Base-by-base conservation (phyloP, 2,888 invertebrate genomes). In the Aquatica leii region DNA sequence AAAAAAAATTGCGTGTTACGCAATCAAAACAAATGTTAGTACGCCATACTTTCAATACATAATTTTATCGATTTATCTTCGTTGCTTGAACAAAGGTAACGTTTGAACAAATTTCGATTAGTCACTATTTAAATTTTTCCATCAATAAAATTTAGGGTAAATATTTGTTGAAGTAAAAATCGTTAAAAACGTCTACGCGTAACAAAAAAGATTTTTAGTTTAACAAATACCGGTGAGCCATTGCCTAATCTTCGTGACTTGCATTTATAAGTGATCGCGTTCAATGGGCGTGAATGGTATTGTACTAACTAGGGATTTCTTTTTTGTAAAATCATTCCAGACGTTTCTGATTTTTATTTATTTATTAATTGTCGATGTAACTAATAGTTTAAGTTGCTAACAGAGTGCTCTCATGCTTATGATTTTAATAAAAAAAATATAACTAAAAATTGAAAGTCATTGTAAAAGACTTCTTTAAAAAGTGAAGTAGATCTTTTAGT, bases 241-340 rank as follows among this genome's bases (percentile, higher is more conserved):
- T 55, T 64, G 49, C 56, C 56, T 55, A 59, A 64, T 64, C 64
- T 64, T 55, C 59, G 56, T 64, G 64, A 64, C 64, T 64, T 64
- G 64, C 64, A 60, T 60, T 56, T 63, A 56, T 56, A 59, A 52
- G 34, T 64, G 59, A 59, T 50, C 55, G 56, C 64, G 59, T 63
- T 63, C 59, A 60, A 60, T 64, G 64, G 64, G 64, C 64, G 64
- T 64, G 64, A 64, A 60, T 60, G 48, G 56, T 59, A 58, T 53
- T 59, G 59, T 59, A 59, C 48, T 59, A 54, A 59, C 50, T 49
- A 63, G 61, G 56, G 60, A 24, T 41, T 20, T 43, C 21, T 58
- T 52, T 64, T 60, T 57, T 64, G 64, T 56, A 40, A 50, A 59
- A 46, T 64, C 64, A 64, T 64, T 53, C 55, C 37, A 55, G 63